Conservation (phyloP, 2,888 invertebrate species). For the Tipula unca region DNA sequence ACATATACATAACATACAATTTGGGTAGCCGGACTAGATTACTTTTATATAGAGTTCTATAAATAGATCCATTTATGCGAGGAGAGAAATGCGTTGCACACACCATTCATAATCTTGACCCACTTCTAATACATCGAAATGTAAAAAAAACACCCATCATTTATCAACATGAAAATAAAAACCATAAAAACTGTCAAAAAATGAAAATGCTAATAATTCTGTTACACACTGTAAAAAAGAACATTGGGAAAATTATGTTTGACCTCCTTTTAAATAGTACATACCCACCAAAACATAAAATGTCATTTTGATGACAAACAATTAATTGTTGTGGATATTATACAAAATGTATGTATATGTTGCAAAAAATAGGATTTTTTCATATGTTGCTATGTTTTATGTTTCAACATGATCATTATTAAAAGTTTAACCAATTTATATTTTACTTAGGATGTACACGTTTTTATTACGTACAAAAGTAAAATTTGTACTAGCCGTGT, state of each 20-base stretch:
- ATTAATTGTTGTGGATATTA: background rate
- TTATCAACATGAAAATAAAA: background rate
- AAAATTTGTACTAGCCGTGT: too few relatives aligned
- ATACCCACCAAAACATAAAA: background rate
- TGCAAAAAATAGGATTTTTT: too few relatives aligned
- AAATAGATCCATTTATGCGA: too few relatives aligned
- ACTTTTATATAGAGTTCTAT: too few relatives aligned
- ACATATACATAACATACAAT: background rate
- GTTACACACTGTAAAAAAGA: background rate
- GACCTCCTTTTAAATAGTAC: background rate
- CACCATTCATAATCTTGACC: background rate
- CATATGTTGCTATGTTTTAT: too few relatives aligned
- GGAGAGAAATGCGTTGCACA: too few relatives aligned
- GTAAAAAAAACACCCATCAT: background rate
- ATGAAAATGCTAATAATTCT: background rate
- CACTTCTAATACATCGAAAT: background rate
- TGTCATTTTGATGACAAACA: background rate
- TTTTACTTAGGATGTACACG: too few relatives aligned
- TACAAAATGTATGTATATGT: too few relatives aligned
- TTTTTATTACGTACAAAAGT: too few relatives aligned
- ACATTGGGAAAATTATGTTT: background rate
- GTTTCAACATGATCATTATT: too few relatives aligned
- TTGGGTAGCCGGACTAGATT: background rate
- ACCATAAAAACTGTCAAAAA: background rate
- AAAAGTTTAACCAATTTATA: too few relatives aligned